Percentiles rank a stretch among this genome's conserved stretches.
Evolutionary conservation across 2,797 vertebrate species (phyloP).

Genomic region (Tiaroga cobitis): DNA sequence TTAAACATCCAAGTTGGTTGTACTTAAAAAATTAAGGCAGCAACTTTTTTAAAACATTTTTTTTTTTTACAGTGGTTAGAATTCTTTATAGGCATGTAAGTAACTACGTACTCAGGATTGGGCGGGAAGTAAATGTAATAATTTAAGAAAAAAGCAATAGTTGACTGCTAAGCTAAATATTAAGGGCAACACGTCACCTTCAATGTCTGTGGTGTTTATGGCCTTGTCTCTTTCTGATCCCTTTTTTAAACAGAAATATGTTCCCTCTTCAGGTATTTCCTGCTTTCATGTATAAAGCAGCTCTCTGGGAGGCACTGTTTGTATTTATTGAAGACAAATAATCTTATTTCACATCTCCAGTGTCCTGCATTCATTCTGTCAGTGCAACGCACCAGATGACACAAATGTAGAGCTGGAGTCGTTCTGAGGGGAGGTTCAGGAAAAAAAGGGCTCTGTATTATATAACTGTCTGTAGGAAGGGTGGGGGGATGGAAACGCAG

Average conservation of each 20-base stretch:
- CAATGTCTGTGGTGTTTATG: neutral
- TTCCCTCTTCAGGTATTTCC: neutral
- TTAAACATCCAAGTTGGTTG: no score
- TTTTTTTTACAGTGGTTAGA: no score
- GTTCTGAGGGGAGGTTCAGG: constrained; percentile 23
- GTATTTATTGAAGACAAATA: neutral
- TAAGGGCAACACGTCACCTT: neutral
- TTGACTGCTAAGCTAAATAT: neutral
- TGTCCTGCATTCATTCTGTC: constrained; percentile 25
- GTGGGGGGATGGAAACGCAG: constrained; percentile 20
- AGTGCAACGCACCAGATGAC: neutral
- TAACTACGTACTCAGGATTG: neutral
- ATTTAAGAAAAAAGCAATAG: neutral
- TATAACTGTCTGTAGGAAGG: constrained; percentile 40
- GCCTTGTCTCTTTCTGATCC: neutral
- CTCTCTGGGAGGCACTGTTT: neutral
- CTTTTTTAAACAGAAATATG: neutral
- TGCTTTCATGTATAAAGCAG: neutral
- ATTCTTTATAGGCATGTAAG: no score
- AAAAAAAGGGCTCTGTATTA: constrained; percentile 37
- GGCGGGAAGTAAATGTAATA: neutral
- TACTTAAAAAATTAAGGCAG: no score
- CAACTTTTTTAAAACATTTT: no score
- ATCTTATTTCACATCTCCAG: constrained; percentile 28
- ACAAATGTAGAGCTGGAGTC: neutral